A percentile compares a stretch with the other conserved stretches of the same genome.
These are phyloP conservation scores for Plectropomus leopardus DNA, from an alignment of 2,113 vertebrate genomes.

Conservation along the genomic window DNA sequence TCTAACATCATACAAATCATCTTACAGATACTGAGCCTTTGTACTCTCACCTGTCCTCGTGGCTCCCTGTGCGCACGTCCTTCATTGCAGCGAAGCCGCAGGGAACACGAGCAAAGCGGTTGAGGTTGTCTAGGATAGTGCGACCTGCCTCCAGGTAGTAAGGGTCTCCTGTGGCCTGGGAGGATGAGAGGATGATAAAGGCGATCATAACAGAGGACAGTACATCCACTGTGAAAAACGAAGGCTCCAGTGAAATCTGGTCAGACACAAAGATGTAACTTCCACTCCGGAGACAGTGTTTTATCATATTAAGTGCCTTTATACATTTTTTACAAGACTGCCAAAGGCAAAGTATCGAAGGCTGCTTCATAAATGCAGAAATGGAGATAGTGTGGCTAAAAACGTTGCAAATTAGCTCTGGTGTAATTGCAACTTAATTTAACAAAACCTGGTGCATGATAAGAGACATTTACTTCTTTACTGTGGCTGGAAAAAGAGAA, in stretches of 20 bases:
- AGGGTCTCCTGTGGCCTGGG: conserved; percentile 95
- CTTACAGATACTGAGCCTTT: neutral
- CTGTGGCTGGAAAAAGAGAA: conserved; percentile 7
- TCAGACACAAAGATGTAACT: neutral
- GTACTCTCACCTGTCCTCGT: conserved; percentile 93
- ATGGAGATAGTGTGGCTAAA: neutral
- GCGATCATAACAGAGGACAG: conserved; percentile 11
- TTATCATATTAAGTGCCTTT: neutral
- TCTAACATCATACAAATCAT: neutral
- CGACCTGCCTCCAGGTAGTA: conserved; percentile 98
- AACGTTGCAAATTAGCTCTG: neutral
- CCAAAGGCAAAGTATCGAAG: neutral
- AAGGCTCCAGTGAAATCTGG: neutral
- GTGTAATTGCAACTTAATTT: neutral
- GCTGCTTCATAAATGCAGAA: neutral
- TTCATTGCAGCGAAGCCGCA: conserved; percentile 99
- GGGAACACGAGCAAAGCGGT: conserved; percentile 96
- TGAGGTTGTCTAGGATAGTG: conserved; percentile 97
- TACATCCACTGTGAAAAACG: neutral
- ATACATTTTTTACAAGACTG: neutral
- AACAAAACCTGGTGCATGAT: neutral
- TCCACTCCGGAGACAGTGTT: neutral
- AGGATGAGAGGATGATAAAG: neutral
- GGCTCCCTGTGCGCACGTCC: conserved; percentile 97
- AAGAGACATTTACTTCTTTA: neutral